Percentiles rank a stretch among this genome's conserved stretches.
phyloP scores from a whole-genome alignment of 2,888 invertebrate genomes.

The Archips xylosteana region DNA sequence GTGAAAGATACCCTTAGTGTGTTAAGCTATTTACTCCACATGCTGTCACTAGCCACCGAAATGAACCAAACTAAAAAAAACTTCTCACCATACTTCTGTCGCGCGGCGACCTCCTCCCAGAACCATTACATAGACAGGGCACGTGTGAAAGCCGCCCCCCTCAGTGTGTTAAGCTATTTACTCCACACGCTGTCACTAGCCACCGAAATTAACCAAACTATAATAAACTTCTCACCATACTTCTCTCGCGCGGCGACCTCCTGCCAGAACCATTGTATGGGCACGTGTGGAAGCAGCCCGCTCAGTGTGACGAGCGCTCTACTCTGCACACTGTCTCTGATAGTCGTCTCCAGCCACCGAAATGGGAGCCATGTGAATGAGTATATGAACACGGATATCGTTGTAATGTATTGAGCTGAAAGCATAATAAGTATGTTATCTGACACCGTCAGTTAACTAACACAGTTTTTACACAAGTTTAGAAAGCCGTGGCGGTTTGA shows the following conservation, averaged over 20 bases:
- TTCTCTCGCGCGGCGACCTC: conserved; percentile 57
- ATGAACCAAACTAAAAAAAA: no score
- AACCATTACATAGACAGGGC: not conserved
- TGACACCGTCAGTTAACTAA: no score
- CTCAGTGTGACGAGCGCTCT: conserved; percentile 39
- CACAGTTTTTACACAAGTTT: no score
- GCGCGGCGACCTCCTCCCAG: not conserved
- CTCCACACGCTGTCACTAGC: no score
- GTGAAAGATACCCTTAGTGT: no score
- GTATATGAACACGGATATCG: conserved; percentile 52
- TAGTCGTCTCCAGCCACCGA: conserved; percentile 20
- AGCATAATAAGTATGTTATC: not conserved
- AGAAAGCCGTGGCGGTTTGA: no score
- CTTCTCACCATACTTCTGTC: not conserved
- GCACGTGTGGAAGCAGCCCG: conserved; percentile 66
- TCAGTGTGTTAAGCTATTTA: no score
- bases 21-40: no score
- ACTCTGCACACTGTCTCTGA: conserved; percentile 6
- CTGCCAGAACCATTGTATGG: conserved; percentile 63
- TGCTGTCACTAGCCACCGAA: no score
- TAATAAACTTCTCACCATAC: conserved; percentile 57
- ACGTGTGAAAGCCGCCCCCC: no score
- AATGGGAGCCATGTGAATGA: conserved; percentile 52
- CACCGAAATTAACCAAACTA: not conserved
- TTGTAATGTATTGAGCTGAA: conserved; percentile 5